Evolutionary conservation across 2,113 vertebrate species (phyloP).

Genomic region (Clarias magur): DNA sequence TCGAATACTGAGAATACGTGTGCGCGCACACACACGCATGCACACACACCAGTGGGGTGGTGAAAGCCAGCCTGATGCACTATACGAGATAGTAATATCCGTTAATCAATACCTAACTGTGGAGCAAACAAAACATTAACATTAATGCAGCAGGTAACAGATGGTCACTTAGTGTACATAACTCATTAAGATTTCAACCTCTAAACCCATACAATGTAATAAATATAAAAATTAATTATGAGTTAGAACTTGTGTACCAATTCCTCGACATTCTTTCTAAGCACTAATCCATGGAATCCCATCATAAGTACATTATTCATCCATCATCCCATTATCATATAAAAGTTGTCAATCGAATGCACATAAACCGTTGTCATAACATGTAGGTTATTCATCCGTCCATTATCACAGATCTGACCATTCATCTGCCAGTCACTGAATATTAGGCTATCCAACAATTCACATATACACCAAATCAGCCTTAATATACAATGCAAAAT

Average conservation of each 20-base stretch:
- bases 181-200: neutral
- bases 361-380: neutral
- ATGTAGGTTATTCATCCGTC: neutral
- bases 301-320: neutral
- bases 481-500: too few species aligned
- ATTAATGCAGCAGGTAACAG: neutral
- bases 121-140: neutral
- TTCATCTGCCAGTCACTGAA: neutral
- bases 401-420: neutral
- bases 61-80: neutral
- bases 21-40: too few species aligned
- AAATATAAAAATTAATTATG: neutral
- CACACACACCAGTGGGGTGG: neutral
- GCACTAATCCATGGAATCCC: neutral
- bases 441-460: neutral
- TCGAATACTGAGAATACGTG: neutral
- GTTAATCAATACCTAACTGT: neutral
- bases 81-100: neutral
- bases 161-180: neutral
- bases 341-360: neutral
- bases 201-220: neutral
- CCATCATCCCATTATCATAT: neutral
- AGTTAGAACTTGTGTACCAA: neutral
- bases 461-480: too few species aligned
- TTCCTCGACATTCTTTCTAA: neutral